A percentile compares a stretch with the other conserved stretches of the same genome.
These are phyloP conservation scores for Gibbula magus DNA, from an alignment of 2,888 invertebrate genomes.

Conservation along the genomic window DNA sequence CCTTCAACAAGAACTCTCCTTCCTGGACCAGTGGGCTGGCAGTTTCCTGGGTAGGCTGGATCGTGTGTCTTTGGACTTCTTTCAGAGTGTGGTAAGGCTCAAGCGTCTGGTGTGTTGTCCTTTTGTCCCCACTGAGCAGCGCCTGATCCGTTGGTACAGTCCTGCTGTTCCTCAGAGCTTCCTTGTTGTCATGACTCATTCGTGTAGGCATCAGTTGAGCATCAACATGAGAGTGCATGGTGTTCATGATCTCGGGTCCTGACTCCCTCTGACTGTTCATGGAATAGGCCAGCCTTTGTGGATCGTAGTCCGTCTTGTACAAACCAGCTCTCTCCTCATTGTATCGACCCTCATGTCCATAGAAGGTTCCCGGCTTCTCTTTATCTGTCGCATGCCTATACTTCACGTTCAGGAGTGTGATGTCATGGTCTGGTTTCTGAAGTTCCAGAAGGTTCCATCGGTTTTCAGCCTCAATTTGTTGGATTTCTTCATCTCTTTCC, in stretches of 20 bases:
- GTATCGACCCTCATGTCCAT: constrained; percentile 71
- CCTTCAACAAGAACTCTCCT: constrained; percentile 47
- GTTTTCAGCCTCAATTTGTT: constrained; percentile 71
- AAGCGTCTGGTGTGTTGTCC: constrained; percentile 47
- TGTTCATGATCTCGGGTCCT: constrained; percentile 63
- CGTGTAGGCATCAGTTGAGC: constrained; percentile 62
- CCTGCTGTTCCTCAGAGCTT: constrained; percentile 55
- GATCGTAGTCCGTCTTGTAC: constrained; percentile 71
- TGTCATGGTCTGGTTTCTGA: constrained; percentile 64
- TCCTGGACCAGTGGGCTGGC: constrained; percentile 46
- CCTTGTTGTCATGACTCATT: constrained; percentile 61
- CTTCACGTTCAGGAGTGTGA: constrained; percentile 64
- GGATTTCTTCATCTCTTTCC: constrained; percentile 49
- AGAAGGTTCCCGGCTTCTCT: constrained; percentile 67
- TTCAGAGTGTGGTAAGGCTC: constrained; percentile 49
- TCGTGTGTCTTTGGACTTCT: constrained; percentile 55
- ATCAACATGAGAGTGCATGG: constrained; percentile 61
- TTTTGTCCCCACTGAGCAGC: constrained; percentile 57
- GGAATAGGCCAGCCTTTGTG: constrained; percentile 61
- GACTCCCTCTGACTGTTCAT: constrained; percentile 62
- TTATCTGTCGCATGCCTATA: constrained; percentile 52
- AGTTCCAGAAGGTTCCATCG: constrained; percentile 65
- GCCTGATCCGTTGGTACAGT: constrained; percentile 51
- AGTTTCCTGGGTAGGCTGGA: constrained; percentile 59
- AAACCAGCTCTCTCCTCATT: constrained; percentile 71